These are phyloP conservation scores for Drosophila testacea DNA, from an alignment of 2,888 invertebrate genomes.

Conservation along the genomic window DNA sequence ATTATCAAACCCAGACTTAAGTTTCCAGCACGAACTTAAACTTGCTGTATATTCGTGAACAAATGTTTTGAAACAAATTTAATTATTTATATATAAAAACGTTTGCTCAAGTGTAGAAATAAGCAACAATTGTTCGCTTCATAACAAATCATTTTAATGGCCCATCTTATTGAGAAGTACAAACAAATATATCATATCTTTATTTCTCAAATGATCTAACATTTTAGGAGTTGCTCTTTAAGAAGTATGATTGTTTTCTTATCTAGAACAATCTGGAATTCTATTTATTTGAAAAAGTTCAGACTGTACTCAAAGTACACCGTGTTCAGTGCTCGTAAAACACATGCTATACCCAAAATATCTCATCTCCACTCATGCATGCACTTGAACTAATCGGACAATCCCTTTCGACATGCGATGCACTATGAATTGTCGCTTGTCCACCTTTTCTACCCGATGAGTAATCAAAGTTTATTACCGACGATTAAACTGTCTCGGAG, in stretches of 20 bases:
- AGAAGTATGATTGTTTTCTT: no score
- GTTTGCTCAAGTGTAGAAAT: neutral
- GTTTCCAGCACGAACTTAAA: neutral
- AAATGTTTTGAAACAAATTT: neutral
- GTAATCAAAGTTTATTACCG: conserved; percentile 43
- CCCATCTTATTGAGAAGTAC: no score
- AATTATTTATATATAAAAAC: neutral
- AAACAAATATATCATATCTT: no score
- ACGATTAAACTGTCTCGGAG: conserved; percentile 8
- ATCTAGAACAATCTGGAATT: neutral
- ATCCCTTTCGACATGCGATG: conserved; percentile 33
- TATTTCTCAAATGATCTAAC: neutral
- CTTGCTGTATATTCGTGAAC: neutral
- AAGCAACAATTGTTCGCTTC: neutral
- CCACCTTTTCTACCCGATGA: conserved; percentile 26
- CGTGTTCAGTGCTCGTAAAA: neutral
- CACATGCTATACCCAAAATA: neutral
- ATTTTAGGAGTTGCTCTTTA: neutral
- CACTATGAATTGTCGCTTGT: conserved; percentile 31
- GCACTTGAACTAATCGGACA: conserved; percentile 33
- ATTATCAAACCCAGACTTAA: neutral
- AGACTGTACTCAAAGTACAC: conserved; percentile 5
- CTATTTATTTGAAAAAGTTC: neutral
- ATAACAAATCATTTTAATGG: neutral
- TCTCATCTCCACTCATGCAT: conserved; percentile 38